Percentiles rank a stretch among this genome's conserved stretches.
These are phyloP conservation scores for Gymnocheta viridis DNA, from an alignment of 2,888 invertebrate species.

Conservation along the genomic window DNA sequence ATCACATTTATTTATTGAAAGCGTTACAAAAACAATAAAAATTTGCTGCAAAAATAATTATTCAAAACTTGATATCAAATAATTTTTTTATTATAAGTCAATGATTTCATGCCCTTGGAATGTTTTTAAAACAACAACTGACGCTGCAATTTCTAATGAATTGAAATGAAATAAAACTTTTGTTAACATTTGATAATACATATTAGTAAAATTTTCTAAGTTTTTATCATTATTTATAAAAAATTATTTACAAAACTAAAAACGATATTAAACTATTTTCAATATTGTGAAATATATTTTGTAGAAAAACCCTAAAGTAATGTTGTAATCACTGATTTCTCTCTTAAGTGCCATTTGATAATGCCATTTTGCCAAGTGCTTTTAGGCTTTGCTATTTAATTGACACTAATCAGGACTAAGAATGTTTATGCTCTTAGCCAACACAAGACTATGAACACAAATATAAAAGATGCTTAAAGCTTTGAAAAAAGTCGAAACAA, in stretches of 20 bases:
- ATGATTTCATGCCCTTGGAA: conserved; percentile 62
- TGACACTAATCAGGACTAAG: conserved; percentile 57
- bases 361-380: background rate
- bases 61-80: conserved; percentile 36
- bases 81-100: conserved; percentile 4
- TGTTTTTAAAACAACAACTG: conserved; percentile 29
- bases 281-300: conserved; percentile 3
- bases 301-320: background rate
- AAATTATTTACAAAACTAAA: background rate
- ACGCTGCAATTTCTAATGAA: conserved; percentile 13
- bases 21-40: background rate
- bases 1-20: conserved; percentile 7
- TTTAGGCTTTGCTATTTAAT: conserved; percentile 23
- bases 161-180: conserved; percentile 4
- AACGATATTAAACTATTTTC: background rate
- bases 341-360: background rate
- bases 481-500: conserved; percentile 4
- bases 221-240: conserved; percentile 10
- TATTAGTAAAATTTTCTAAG: background rate
- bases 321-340: background rate
- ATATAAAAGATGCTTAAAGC: conserved; percentile 23
- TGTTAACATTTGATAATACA: conserved; percentile 15
- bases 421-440: conserved; percentile 27
- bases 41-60: background rate
- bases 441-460: background rate